A percentile compares a stretch with the other conserved stretches of the same genome.
Conservation (phyloP, 2,888 invertebrate species). For the Helicoverpa assulta region DNA sequence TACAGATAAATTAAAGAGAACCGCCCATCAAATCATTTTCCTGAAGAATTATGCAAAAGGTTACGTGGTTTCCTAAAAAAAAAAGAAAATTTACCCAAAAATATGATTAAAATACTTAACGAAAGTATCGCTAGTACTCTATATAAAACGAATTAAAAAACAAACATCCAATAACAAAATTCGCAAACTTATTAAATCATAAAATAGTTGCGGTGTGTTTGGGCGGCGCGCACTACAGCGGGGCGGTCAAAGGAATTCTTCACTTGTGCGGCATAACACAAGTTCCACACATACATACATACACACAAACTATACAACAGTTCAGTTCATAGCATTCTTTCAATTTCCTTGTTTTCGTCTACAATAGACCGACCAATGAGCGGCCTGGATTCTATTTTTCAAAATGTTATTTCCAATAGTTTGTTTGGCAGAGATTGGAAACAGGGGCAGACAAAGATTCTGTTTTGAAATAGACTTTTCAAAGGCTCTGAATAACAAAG, state of each 20-base stretch:
- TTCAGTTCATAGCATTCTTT: constrained; percentile 26
- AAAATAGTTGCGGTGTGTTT: constrained; percentile 26
- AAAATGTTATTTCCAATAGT: constrained; percentile 48
- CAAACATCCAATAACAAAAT: not conserved
- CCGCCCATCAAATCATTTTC: not conserved
- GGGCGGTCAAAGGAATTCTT: constrained; percentile 47
- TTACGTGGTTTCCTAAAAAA: not conserved
- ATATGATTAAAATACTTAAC: not conserved
- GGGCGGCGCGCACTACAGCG: constrained; percentile 7
- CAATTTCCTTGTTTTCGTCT: constrained; percentile 42
- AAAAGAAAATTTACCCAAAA: not conserved
- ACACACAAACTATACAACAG: constrained; percentile 9
- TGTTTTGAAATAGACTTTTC: constrained; percentile 20
- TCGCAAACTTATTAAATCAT: constrained; percentile 13
- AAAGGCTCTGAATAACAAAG: constrained; percentile 19
- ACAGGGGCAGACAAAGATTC: constrained; percentile 24
- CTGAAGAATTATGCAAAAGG: not conserved
- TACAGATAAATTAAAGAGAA: not conserved
- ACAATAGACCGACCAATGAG: constrained; percentile 13
- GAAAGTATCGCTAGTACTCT: not conserved
- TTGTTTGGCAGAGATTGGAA: constrained; percentile 28
- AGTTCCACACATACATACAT: constrained; percentile 18
- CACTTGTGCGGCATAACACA: constrained; percentile 14
- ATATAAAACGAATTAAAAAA: not conserved
- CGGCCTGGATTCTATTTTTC: constrained; percentile 20